Base-by-base conservation (phyloP, 1,140 invertebrate species). In the Drosophila tsacasi region DNA sequence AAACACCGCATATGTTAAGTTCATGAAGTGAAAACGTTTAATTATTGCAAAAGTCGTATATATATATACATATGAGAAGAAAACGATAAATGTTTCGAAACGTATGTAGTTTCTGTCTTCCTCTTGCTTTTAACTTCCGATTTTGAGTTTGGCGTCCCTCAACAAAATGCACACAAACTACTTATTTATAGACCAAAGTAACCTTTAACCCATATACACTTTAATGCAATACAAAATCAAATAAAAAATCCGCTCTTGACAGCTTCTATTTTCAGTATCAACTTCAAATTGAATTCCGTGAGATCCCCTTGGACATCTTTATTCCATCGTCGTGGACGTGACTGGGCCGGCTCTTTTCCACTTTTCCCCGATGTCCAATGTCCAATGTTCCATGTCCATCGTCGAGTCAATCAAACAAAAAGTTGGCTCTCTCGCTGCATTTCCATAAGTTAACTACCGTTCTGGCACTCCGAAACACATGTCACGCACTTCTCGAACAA, bases 401-500 rank as follows among this genome's bases (percentile, higher is more conserved):
- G 55, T 17, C 23, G 37, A 66, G 72, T 76, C 72, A 57, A 64
- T 74, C 74, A 76, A 66, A 76, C 54, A 76, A 76, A 67, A 76
- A 77, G 57, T 69, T 75, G 47, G 54, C 19, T 55, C 17, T 55
- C 47, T 61, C 49, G 72, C 64, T 61, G 58, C 65, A 78, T 78
- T 77, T 82, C 62, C 69, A 67, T 69, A 72, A 79, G 76, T 80
- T 76, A 74, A 74, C 71, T 74, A 73, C 71, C 71, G 71, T 74
- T 61, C 46, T 78, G 63, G 54, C 64, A 80, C 71, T 87, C 79
- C 64, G 50, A 64, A 71, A 87, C 84, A 89, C 83, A 87, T 89
- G 84, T 89, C 83, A 87, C 83, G 84, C 81, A 81, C 83, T 74
- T 74, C 68, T 67, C 39, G 44, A 65, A 74, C 62, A 52, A 76